Evolutionary conservation across 2,888 invertebrate species (phyloP).

Genomic region (Tubulanus polymorphus): DNA sequence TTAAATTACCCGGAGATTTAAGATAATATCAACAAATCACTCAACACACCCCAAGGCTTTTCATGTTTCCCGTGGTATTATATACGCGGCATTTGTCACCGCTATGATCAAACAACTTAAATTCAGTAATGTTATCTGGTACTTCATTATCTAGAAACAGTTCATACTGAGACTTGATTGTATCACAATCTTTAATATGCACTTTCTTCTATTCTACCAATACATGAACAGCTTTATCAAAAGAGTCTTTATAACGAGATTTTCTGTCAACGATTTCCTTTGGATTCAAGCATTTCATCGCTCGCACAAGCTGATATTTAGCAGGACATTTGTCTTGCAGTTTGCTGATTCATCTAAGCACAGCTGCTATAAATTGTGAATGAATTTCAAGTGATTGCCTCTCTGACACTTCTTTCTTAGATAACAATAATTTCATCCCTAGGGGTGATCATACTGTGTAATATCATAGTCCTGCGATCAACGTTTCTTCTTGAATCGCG

Average conservation of each 20-base stretch:
- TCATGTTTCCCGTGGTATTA: too few species aligned
- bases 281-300: conserved; percentile 9
- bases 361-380: neutral
- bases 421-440: neutral
- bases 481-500: too few species aligned
- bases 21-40: too few species aligned
- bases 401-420: neutral
- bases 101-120: too few species aligned
- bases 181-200: conserved; percentile 1
- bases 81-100: too few species aligned
- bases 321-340: conserved; percentile 11
- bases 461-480: too few species aligned
- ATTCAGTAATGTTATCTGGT: conserved; percentile 7
- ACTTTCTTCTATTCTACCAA: conserved; percentile 11
- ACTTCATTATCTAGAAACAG: conserved; percentile 4
- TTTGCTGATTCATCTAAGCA: conserved; percentile 5
- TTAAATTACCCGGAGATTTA: too few species aligned
- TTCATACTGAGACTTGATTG: conserved; percentile 4
- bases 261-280: conserved; percentile 8
- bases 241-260: conserved; percentile 1
- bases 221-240: conserved; percentile 2
- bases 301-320: conserved; percentile 4
- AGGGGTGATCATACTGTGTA: too few species aligned
- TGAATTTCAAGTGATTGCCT: neutral
- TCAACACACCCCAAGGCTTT: too few species aligned